These are phyloP conservation scores for Autographa pulchrina DNA, from an alignment of 2,888 invertebrate species.

Conservation along the genomic window DNA sequence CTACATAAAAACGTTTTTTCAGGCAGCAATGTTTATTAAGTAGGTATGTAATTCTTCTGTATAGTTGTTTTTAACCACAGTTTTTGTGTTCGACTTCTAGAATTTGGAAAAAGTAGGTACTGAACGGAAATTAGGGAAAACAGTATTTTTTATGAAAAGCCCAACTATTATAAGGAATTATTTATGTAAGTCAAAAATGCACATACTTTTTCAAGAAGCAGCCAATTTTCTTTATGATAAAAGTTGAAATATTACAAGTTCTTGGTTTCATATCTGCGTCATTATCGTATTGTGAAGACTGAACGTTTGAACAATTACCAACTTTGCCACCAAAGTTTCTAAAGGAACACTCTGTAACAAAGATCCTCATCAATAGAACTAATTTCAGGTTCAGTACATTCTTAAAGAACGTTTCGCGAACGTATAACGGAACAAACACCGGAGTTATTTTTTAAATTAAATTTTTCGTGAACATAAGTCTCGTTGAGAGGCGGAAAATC, in stretches of 20 bases:
- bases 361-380: conserved; percentile 9
- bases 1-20: too few species aligned
- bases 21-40: too few species aligned
- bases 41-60: too few species aligned
- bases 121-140: too few species aligned
- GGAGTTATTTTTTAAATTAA: conserved; percentile 76
- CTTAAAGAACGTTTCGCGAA: conserved; percentile 20
- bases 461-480: conserved; percentile 72
- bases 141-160: too few species aligned
- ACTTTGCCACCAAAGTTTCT: conserved; percentile 12
- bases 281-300: neutral
- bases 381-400: conserved; percentile 8
- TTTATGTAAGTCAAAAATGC: too few species aligned
- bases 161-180: too few species aligned
- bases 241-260: neutral
- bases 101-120: too few species aligned
- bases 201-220: neutral
- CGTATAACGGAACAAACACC: conserved; percentile 15
- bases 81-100: too few species aligned
- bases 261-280: neutral
- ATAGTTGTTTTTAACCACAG: too few species aligned
- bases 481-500: conserved; percentile 63
- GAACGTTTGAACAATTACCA: conserved; percentile 10
- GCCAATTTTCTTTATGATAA: neutral
- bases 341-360: neutral